Evolutionary conservation across 2,797 vertebrate species (phyloP).

Genomic region (Oreochromis grahami): DNA sequence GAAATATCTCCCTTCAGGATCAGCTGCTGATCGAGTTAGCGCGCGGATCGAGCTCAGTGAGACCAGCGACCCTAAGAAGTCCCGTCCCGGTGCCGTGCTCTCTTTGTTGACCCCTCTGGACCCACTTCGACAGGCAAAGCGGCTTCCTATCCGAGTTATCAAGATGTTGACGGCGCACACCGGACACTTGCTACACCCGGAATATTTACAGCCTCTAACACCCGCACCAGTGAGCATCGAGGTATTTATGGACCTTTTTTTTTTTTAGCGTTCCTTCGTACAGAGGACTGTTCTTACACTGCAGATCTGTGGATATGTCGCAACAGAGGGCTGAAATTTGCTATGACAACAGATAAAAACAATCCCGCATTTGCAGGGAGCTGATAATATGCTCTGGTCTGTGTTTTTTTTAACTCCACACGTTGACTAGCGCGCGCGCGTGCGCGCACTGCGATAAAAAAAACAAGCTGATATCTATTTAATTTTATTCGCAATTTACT

Average conservation of each 20-base stretch:
- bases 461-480: background rate
- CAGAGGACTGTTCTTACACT: background rate
- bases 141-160: slow-evolving; percentile 85
- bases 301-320: background rate
- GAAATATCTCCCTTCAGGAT: slow-evolving; percentile 83
- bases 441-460: background rate
- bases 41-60: slow-evolving; percentile 68
- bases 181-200: slow-evolving; percentile 90
- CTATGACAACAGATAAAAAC: background rate
- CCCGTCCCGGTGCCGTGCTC: slow-evolving; percentile 57
- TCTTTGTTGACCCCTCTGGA: slow-evolving; percentile 80
- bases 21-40: slow-evolving; percentile 63
- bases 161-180: slow-evolving; percentile 85
- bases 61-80: slow-evolving; percentile 11
- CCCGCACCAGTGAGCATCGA: slow-evolving; percentile 91
- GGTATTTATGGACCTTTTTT: slow-evolving; percentile 65
- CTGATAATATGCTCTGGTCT: background rate
- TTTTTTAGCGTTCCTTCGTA: background rate
- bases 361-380: background rate
- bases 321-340: background rate
- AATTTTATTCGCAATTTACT: background rate
- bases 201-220: slow-evolving; percentile 90
- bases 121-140: slow-evolving; percentile 84
- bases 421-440: background rate
- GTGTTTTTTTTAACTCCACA: background rate